Evolutionary conservation across 2,888 invertebrate genomes (phyloP), one percentile per base, ranked within the genome.

Genomic region (Philereme transversata): DNA sequence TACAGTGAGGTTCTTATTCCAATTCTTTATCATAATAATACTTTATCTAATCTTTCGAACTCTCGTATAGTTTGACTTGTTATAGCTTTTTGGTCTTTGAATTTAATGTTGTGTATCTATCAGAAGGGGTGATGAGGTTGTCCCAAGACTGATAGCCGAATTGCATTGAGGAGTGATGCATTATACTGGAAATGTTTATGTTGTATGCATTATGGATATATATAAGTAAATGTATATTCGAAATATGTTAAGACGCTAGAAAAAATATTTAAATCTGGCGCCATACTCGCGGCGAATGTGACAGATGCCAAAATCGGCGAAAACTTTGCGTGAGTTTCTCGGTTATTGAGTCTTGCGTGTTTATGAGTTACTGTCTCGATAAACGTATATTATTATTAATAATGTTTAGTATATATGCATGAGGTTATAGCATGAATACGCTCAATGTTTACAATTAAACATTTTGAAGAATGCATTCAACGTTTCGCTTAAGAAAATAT

Each of bases 131-230:
- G 62, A 62, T 63, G 66, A 65, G 70, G 68, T 68, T 72, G 71
- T 67, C 71, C 67, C 66, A 70, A 72, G 71, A 70, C 71, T 72
- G 71, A 72, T 68, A 69, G 65, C 57, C 54, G 55, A 56, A 40
- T 49, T 51, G 62, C 61, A 59, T 63, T 51, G 49, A 53, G 64
- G 64, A 59, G 64, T 46, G 60, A 53, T 59, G 60, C 64, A 62
- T 62, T 52, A 57, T 40, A 57, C 51, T 53, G 62, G 63, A 57
- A 53, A 55, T 45, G 38, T 36, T 36, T 51, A 41, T 40, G 51
- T 57, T 53, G 36, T 55, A 48, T 41, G 51, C 47, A 51, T 43
- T 58, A 55, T 58, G 43, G 47, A 49, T 47, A 57, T 47, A 3
- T 7, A 11, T 46, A 52, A 45, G 33, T 46, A 51, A 55, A 48